Conservation (phyloP, 2,888 invertebrate genomes). For the Idaea dimidiata region DNA sequence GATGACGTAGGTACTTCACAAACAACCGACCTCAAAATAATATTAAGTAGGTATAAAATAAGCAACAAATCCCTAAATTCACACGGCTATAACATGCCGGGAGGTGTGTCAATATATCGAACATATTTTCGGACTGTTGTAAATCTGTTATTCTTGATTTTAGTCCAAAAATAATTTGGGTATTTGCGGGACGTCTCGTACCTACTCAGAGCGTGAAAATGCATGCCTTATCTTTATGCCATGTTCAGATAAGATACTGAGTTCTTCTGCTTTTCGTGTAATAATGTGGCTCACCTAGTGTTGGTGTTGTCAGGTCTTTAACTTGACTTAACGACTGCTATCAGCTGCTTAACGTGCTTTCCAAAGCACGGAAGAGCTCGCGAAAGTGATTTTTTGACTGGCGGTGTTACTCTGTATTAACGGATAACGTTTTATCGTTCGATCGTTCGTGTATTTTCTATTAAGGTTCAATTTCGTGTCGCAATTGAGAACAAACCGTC, state of each 20-base stretch:
- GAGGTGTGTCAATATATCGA: conserved; percentile 27
- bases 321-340: too few species aligned
- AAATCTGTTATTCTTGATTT: conserved; percentile 27
- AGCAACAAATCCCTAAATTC: conserved; percentile 10
- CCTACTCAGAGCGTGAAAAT: background rate
- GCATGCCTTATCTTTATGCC: background rate
- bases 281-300: too few species aligned
- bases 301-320: too few species aligned
- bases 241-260: background rate
- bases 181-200: background rate
- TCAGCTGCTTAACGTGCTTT: too few species aligned
- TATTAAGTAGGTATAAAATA: conserved; percentile 5
- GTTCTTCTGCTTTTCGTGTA: too few species aligned
- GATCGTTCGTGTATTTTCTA: too few species aligned
- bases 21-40: conserved; percentile 3
- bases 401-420: too few species aligned
- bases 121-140: conserved; percentile 27
- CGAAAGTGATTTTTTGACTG: too few species aligned
- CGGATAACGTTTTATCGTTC: too few species aligned
- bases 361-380: too few species aligned
- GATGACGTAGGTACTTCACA: background rate
- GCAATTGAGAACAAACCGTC: too few species aligned
- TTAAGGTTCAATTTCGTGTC: too few species aligned
- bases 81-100: conserved; percentile 13
- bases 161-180: conserved; percentile 3